Evolutionary conservation across 1,140 invertebrate species (phyloP), one percentile per base, ranked within the genome.

Genomic region (Philotrypesis tridentata): DNA sequence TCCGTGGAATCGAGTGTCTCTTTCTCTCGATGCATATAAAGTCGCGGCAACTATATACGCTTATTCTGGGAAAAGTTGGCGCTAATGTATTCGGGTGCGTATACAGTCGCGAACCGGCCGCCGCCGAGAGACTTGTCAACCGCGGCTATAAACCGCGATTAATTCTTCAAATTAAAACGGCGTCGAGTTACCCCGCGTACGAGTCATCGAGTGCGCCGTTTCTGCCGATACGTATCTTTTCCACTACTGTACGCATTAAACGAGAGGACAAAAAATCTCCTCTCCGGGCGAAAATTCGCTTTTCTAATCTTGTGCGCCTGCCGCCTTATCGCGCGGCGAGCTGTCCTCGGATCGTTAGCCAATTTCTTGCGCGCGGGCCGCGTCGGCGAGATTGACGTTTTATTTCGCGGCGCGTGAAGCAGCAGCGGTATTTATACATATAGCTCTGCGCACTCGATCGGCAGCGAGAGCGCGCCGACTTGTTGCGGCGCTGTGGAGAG

Each of bases 281-380:
- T n/a, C 17, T 21, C 48, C 14, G 43, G 4, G 48, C 48, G 48
- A 55, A n/a, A n/a, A n/a, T n/a, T n/a, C n/a, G n/a, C n/a, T n/a
- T n/a, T n/a, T n/a, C n/a, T n/a, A n/a, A n/a, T 37, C 33, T 37
- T 55, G 6, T 3, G 17, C 48, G 14, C 48, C 17, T 14, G n/a
- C n/a, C n/a, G n/a, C n/a, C n/a, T 80, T 83, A 81, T 83, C 68
- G 83, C 80, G 80, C 77, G 79, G 74, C 74, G 73, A 82, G 83
- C 82, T 82, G 82, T 83, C 80, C 61, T 71, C 67, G 76, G 68
- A 48, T 79, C 70, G 75, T 75, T 83, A 75, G 65, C 63, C 76
- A 31, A 74, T 79, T 80, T 84, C 83, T 84, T 73, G 67, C 70
- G 67, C 48, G 5, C 60, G 23, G 29, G 0, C 0, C 29, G 8